Conservation (phyloP, 2,113 vertebrate species). For the Marmota monax region DNA sequence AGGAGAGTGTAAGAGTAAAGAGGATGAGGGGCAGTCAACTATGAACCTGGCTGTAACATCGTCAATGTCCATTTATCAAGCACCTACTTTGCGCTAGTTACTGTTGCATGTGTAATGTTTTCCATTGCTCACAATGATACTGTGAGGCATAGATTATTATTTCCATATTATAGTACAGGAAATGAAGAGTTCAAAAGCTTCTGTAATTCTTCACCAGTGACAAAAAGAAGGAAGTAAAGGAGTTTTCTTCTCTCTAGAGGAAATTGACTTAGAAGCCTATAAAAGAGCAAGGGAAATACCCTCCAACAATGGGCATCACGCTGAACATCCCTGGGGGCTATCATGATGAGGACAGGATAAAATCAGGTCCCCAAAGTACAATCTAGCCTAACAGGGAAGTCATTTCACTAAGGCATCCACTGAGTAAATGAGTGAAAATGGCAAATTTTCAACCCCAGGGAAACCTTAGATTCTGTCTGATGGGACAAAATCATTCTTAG, state of each 20-base stretch:
- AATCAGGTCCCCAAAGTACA: background rate
- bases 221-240: background rate
- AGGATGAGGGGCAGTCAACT: background rate
- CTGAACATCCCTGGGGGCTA: background rate
- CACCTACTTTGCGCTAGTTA: background rate
- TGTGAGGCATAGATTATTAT: conserved; percentile 18
- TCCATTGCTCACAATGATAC: background rate
- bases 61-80: background rate
- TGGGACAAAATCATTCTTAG: background rate
- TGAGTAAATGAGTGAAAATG: background rate
- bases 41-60: background rate
- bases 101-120: background rate
- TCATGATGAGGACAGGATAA: background rate
- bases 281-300: background rate
- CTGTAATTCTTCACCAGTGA: conserved; percentile 1
- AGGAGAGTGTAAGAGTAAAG: background rate
- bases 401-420: background rate
- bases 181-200: background rate
- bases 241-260: background rate
- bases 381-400: background rate
- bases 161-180: background rate
- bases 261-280: background rate
- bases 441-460: background rate
- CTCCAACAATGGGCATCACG: background rate
- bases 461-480: background rate